Conservation (phyloP, 2,888 invertebrate species). For the Lysandra bellargus region DNA sequence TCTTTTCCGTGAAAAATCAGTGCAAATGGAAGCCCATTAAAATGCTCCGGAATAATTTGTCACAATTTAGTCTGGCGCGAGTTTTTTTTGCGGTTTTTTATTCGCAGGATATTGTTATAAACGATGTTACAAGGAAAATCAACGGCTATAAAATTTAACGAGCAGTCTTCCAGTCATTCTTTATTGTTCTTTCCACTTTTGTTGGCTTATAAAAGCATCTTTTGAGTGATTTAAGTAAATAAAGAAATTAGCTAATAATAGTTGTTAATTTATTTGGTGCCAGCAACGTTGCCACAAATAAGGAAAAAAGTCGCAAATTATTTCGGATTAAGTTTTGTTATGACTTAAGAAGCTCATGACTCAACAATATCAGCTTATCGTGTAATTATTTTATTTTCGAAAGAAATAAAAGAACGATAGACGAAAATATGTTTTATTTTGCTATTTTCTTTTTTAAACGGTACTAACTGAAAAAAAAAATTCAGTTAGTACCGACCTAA, state of each 20-base stretch:
- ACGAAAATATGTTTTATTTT: too few species aligned
- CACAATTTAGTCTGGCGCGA: constrained; percentile 58
- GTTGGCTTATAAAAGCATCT: constrained; percentile 18
- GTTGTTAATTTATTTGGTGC: not conserved
- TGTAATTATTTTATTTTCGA: too few species aligned
- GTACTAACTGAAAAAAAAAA: not conserved
- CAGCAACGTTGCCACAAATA: not conserved
- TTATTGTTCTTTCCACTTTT: constrained; percentile 28
- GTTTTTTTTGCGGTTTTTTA: constrained; percentile 48
- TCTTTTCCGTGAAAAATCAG: constrained; percentile 20
- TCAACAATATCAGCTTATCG: too few species aligned
- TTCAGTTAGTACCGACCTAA: not conserved
- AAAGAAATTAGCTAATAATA: not conserved
- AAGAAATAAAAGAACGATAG: too few species aligned
- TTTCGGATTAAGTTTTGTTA: not conserved
- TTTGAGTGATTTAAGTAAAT: not conserved
- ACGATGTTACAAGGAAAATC: constrained; percentile 47
- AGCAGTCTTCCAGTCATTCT: constrained; percentile 31
- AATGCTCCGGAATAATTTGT: constrained; percentile 51
- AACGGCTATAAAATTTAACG: constrained; percentile 33
- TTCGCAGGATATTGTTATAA: constrained; percentile 60
- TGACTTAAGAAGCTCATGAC: not conserved
- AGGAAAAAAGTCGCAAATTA: not conserved
- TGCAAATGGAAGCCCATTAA: constrained; percentile 29
- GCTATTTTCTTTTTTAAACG: not conserved